Conservation (phyloP, 2,797 vertebrate species). For the Aplochiton taeniatus region DNA sequence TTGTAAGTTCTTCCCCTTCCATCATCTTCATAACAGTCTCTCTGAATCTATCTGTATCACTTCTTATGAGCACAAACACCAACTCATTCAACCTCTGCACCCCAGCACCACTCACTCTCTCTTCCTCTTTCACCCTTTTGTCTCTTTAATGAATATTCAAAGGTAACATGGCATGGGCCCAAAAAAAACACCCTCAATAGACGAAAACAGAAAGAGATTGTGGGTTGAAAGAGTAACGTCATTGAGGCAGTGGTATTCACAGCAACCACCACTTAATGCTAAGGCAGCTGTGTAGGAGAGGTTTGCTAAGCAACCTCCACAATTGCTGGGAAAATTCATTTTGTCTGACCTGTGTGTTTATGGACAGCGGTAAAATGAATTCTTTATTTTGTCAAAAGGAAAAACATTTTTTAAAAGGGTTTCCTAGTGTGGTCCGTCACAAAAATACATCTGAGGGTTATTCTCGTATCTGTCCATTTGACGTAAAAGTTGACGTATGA, state of each 20-base stretch:
- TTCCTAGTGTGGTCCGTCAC: too few relatives aligned
- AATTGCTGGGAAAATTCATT: too few relatives aligned
- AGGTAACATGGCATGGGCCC: conserved; percentile 22
- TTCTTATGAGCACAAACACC: background rate
- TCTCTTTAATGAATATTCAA: conserved; percentile 59
- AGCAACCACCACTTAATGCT: conserved; percentile 29
- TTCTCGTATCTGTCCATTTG: too few relatives aligned
- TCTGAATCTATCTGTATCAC: conserved; percentile 20
- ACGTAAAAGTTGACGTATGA: too few relatives aligned
- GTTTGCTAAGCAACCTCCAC: too few relatives aligned
- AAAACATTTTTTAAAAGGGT: too few relatives aligned
- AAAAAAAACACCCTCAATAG: conserved; percentile 7
- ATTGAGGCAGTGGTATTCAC: conserved; percentile 46
- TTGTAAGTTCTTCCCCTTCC: too few relatives aligned
- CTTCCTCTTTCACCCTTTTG: background rate
- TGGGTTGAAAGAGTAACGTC: conserved; percentile 49
- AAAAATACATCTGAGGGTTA: too few relatives aligned
- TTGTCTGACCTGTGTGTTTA: too few relatives aligned
- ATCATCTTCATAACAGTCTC: conserved; percentile 26
- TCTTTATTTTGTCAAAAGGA: too few relatives aligned
- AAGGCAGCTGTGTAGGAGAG: too few relatives aligned
- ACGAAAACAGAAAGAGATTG: conserved; percentile 26
- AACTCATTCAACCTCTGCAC: conserved; percentile 23
- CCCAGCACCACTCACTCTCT: conserved; percentile 14
- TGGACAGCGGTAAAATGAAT: too few relatives aligned